Conservation (phyloP, 2,113 vertebrate genomes). For the Ailurus styani region DNA sequence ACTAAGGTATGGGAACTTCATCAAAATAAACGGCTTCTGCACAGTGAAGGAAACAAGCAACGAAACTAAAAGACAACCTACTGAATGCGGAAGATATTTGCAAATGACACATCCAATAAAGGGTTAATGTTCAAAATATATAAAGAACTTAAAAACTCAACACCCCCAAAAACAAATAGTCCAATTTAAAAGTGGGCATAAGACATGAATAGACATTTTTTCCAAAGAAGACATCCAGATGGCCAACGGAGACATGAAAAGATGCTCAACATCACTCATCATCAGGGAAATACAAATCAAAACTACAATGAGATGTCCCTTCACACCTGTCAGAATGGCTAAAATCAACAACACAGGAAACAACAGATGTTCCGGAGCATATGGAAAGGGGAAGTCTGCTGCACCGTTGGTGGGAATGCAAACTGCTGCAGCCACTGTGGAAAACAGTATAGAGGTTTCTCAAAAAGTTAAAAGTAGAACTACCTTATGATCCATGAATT, state of each 20-base stretch:
- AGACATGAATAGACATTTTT: background rate
- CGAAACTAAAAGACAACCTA: background rate
- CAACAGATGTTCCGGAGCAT: background rate
- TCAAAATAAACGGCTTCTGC: background rate
- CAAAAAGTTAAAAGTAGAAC: background rate
- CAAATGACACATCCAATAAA: background rate
- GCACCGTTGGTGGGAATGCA: background rate
- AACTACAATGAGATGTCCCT: background rate
- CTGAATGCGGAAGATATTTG: background rate
- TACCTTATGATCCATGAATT: background rate
- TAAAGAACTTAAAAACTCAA: background rate
- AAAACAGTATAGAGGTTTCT: background rate
- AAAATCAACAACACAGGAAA: background rate
- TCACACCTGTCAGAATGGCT: background rate
- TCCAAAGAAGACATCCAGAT: background rate
- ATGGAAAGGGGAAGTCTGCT: background rate
- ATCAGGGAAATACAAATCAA: background rate
- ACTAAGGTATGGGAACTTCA: background rate
- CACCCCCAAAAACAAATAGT: background rate
- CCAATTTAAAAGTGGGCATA: background rate
- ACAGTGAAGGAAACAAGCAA: background rate
- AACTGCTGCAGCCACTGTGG: background rate
- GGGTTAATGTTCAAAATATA: background rate
- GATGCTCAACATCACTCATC: background rate
- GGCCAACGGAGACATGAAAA: background rate